These are phyloP conservation scores for Parnassius orleans DNA, from an alignment of 2,888 invertebrate genomes.

Conservation along the genomic window DNA sequence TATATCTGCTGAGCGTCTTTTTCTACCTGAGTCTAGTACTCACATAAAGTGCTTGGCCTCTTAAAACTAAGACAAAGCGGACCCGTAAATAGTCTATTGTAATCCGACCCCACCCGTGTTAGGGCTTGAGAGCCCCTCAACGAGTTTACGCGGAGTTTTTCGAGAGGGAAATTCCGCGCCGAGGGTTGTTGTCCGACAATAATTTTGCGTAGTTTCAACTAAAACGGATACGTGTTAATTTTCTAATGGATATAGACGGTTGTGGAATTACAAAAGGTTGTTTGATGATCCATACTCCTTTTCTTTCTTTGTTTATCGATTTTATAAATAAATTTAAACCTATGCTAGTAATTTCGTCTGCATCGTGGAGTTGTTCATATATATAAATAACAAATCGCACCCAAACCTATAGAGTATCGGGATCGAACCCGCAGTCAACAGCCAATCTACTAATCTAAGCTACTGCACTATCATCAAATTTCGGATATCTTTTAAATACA, in stretches of 20 bases:
- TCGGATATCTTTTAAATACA: too few relatives aligned
- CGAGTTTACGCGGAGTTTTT: conserved; percentile 58
- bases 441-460: too few relatives aligned
- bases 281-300: not conserved
- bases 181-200: conserved; percentile 31
- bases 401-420: too few relatives aligned
- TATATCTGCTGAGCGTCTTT: conserved; percentile 33
- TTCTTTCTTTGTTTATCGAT: too few relatives aligned
- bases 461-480: too few relatives aligned
- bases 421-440: too few relatives aligned
- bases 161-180: conserved; percentile 36
- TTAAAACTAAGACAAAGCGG: conserved; percentile 60
- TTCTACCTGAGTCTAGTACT: conserved; percentile 40
- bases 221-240: conserved; percentile 17
- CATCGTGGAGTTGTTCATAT: too few relatives aligned
- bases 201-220: conserved; percentile 9
- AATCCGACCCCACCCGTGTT: conserved; percentile 44
- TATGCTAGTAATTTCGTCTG: too few relatives aligned
- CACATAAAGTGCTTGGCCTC: conserved; percentile 45
- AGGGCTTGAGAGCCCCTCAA: conserved; percentile 45
- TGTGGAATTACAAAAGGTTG: not conserved
- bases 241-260: conserved; percentile 8
- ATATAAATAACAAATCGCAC: too few relatives aligned
- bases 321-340: too few relatives aligned
- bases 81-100: conserved; percentile 70